Conservation (phyloP, 1,140 invertebrate species). For the Octopus sinensis region DNA sequence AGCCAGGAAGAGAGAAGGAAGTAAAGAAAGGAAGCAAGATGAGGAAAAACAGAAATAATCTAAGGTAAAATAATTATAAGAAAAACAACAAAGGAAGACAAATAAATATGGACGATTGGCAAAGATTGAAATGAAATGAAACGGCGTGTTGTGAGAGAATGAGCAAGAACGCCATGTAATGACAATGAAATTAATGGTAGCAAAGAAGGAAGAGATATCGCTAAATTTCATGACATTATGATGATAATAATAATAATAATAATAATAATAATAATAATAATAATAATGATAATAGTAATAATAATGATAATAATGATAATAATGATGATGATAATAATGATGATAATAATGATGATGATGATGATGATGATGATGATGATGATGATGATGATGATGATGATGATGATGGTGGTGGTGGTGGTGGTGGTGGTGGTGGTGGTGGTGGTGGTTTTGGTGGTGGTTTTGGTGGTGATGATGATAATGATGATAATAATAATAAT, state of each 20-base stretch:
- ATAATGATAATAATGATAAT: conserved; percentile 25
- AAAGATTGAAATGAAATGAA: no score
- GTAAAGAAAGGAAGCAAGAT: no score
- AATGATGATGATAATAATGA: conserved; percentile 26
- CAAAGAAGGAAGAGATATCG: background rate
- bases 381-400: conserved; percentile 24
- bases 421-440: conserved; percentile 14
- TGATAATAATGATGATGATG: conserved; percentile 25
- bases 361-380: conserved; percentile 23
- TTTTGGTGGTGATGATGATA: no score
- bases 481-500: conserved; percentile 25
- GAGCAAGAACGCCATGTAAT: background rate
- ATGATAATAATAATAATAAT: background rate
- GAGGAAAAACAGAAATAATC: no score
- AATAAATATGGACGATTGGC: no score
- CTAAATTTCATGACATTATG: no score
- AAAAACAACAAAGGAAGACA: no score
- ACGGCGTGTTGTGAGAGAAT: background rate
- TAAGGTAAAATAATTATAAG: no score
- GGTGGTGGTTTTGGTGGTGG: no score
- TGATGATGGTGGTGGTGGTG: conserved; percentile 18
- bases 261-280: conserved; percentile 21
- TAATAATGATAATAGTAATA: conserved; percentile 28
- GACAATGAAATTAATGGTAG: background rate
- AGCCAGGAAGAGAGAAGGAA: no score